phyloP scores from a whole-genome alignment of 2,113 vertebrate genomes.

The Pogona vitticeps region DNA sequence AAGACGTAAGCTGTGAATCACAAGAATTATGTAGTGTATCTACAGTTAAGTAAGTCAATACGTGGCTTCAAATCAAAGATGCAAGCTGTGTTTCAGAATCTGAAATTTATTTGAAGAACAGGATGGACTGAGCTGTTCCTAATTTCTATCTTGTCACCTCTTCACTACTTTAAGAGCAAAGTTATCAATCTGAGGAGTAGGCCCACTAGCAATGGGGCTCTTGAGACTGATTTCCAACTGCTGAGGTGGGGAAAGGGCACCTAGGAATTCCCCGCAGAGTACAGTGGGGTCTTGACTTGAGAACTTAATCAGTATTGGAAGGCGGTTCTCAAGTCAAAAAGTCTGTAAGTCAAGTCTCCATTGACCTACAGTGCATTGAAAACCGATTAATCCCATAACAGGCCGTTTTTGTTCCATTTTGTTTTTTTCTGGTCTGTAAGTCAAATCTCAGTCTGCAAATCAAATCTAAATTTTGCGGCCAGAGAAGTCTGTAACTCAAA shows the following conservation, averaged over 20 bases:
- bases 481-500: too few species aligned
- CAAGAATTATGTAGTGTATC: conserved; percentile 62
- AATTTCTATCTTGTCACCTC: neutral
- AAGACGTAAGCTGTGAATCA: conserved; percentile 48
- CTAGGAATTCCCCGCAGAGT: neutral
- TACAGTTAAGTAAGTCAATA: conserved; percentile 51
- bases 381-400: too few species aligned
- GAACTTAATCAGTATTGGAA: too few species aligned
- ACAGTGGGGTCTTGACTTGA: too few species aligned
- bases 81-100: conserved; percentile 67
- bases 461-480: too few species aligned
- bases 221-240: neutral
- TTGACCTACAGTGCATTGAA: too few species aligned
- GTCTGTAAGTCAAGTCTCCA: too few species aligned
- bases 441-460: too few species aligned
- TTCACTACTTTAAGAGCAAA: neutral
- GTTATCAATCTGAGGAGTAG: neutral
- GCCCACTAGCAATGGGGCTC: neutral
- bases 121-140: neutral
- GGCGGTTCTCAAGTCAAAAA: too few species aligned
- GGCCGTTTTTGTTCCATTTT: too few species aligned
- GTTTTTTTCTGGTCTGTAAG: too few species aligned
- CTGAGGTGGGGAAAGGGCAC: neutral
- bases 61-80: conserved; percentile 65
- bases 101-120: neutral